Percentiles rank a stretch among this genome's conserved stretches.
phyloP scores from a whole-genome alignment of 2,113 vertebrate species.

The Aegypius monachus region DNA sequence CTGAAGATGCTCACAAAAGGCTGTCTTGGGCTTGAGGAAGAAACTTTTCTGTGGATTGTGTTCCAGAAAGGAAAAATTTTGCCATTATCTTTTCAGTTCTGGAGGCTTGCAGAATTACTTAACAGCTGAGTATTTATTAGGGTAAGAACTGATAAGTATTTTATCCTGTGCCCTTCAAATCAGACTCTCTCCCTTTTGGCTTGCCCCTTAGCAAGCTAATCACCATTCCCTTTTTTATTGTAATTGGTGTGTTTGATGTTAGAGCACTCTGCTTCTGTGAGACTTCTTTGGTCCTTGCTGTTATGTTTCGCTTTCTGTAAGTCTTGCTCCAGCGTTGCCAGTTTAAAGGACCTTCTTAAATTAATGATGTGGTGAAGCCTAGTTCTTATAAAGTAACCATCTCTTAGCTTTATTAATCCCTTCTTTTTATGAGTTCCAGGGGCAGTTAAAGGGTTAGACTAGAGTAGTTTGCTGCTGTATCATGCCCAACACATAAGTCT shows the following conservation, averaged over 20 bases:
- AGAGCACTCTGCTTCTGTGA: background rate
- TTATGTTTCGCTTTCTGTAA: background rate
- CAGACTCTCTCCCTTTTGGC: background rate
- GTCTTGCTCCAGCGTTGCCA: background rate
- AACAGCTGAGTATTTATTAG: background rate
- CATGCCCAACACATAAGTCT: rapidly evolving
- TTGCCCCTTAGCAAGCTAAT: background rate
- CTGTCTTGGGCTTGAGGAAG: background rate
- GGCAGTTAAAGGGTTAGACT: background rate
- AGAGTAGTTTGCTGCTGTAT: background rate
- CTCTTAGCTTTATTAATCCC: background rate
- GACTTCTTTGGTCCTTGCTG: background rate
- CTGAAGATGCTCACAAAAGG: background rate
- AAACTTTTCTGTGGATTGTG: background rate
- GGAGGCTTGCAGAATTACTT: background rate
- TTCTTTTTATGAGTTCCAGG: background rate
- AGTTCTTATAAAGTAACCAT: background rate
- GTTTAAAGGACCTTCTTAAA: background rate
- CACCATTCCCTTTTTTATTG: background rate
- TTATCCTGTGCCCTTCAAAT: background rate
- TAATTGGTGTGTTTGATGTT: slow-evolving; percentile 14
- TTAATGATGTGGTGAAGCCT: background rate
- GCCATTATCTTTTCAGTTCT: background rate
- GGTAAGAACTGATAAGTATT: background rate
- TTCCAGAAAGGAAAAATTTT: background rate